phyloP scores from a whole-genome alignment of 2,888 invertebrate species.

The Pyrgus malvae region DNA sequence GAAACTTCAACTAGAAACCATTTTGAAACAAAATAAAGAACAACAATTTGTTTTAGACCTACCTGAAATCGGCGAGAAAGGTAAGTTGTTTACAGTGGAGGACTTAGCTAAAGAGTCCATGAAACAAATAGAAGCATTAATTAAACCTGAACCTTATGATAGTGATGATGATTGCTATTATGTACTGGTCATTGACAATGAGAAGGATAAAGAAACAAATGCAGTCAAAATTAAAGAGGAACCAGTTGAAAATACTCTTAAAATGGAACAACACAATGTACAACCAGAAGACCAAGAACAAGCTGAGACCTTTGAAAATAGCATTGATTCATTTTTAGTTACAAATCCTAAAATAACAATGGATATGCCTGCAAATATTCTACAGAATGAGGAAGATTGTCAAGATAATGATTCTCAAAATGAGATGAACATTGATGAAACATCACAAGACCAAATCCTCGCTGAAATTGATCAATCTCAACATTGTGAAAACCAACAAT shows the following conservation, averaged over 20 bases:
- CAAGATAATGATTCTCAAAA: constrained; percentile 52
- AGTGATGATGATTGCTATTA: constrained; percentile 76
- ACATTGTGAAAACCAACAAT: constrained; percentile 31
- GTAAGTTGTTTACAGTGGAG: constrained; percentile 40
- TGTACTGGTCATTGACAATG: constrained; percentile 66
- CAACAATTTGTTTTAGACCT: constrained; percentile 24
- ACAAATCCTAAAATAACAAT: constrained; percentile 59
- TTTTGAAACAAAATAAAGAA: constrained; percentile 46
- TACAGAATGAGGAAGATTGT: constrained; percentile 68
- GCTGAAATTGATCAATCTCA: constrained; percentile 38
- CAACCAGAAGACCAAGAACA: constrained; percentile 32
- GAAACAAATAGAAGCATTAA: constrained; percentile 65
- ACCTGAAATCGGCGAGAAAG: constrained; percentile 32
- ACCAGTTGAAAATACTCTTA: constrained; percentile 6
- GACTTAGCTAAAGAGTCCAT: constrained; percentile 60
- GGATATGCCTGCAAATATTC: constrained; percentile 71
- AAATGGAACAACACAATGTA: constrained; percentile 15
- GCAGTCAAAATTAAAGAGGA: constrained; percentile 31
- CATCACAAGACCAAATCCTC: constrained; percentile 43
- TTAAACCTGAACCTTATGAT: constrained; percentile 67
- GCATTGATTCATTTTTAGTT: constrained; percentile 63
- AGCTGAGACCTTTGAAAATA: constrained; percentile 51
- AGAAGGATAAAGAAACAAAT: constrained; percentile 38
- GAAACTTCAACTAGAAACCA: constrained; percentile 55
- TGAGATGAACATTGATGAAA: constrained; percentile 54